Percentiles rank a stretch among this genome's conserved stretches.
Evolutionary conservation across 2,888 invertebrate genomes (phyloP).

Genomic region (Zele albiditarsus): DNA sequence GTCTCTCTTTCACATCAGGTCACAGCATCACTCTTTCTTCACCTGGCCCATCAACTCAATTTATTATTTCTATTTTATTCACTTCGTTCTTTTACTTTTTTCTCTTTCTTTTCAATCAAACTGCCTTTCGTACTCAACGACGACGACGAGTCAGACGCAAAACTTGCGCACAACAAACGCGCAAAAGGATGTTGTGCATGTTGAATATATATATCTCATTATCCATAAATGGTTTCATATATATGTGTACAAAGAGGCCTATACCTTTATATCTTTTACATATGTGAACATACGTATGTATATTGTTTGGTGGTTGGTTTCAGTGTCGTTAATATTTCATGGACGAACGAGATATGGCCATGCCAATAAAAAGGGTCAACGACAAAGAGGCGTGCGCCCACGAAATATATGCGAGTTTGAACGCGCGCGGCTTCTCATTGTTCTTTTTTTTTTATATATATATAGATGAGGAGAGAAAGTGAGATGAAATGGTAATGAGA

Average conservation of each 20-base stretch:
- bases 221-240: conserved; percentile 25
- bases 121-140: conserved; percentile 18
- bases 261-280: conserved; percentile 15
- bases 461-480: neutral
- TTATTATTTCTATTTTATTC: neutral
- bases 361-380: conserved; percentile 63
- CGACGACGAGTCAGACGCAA: conserved; percentile 31
- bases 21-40: neutral
- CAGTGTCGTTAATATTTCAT: conserved; percentile 51
- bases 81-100: conserved; percentile 12
- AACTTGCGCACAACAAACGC: conserved; percentile 26
- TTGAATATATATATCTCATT: conserved; percentile 34
- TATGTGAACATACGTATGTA: conserved; percentile 4
- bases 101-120: conserved; percentile 42
- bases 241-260: conserved; percentile 15
- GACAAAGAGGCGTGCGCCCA: conserved; percentile 55
- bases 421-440: conserved; percentile 56
- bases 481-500: neutral
- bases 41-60: neutral
- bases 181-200: conserved; percentile 14
- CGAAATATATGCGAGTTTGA: conserved; percentile 51
- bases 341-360: conserved; percentile 57
- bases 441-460: conserved; percentile 59
- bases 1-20: neutral
- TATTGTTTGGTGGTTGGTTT: conserved; percentile 2